Evolutionary conservation across 2,113 vertebrate species (phyloP), one percentile per base, ranked within the genome.

Genomic region (rabbit (Oryctolagus cuniculus)): DNA sequence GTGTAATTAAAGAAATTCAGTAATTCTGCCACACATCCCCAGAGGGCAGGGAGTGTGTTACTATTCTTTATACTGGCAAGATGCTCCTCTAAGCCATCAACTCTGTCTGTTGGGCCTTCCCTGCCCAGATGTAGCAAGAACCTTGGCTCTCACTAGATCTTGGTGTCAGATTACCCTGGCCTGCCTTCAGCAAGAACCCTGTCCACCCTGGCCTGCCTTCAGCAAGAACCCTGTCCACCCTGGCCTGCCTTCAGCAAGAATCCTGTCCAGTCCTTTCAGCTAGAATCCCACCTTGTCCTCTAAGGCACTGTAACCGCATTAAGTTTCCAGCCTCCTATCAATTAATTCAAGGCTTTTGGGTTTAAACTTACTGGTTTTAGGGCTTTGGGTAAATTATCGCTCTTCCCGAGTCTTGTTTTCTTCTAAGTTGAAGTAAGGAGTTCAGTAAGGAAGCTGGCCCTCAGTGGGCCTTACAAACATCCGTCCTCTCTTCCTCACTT

Each of bases 1-100:
- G 19, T 78, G 73, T 22, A 97, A 78, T 81, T 38, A 63, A 70
- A 87, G 49, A 81, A 64, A 92, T 80, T 87, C 86, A 80, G 29
- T 83, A 92, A 79, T 83, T 89, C 31, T 78, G 38, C 12, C 29
- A 25, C 58, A 49, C 21, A 87, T 83, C 93, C 36, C 70, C 49
- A 49, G 29, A 87, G 9, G n/a, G 10, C 75, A 78, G 11, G 36
- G 67, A 51, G 17, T 91, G 13, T 87, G 24, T 61, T 22, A 19
- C 58, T 87, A 87, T 93, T 87, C 70, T 94, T 86, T 79, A 38
- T 17, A 83, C 49, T 67, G 36, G 67, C 17, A 72, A 90, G 64
- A 67, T 4, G 31, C 22, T 77, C 73, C 78, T 89, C n/a, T 63
- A 83, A 96, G 78, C 36, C n/a, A 10, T 53, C 31, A 22, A 55